Conservation (phyloP, 2,113 vertebrate species). For the Carettochelys insculpta region DNA sequence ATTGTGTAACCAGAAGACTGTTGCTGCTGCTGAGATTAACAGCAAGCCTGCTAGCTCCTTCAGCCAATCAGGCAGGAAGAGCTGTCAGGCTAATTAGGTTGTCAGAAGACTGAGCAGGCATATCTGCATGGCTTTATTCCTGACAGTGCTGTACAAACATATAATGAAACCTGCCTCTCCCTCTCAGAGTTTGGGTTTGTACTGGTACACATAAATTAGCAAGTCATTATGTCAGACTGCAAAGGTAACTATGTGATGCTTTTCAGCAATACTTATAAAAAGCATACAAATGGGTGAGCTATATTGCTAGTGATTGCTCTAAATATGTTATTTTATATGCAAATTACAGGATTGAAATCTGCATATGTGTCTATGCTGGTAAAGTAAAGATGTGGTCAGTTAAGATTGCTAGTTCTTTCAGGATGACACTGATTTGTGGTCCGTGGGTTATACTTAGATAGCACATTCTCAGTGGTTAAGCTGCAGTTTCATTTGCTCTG, state of each 20-base stretch:
- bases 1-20: not conserved
- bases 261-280: not conserved
- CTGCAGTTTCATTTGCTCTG: not conserved
- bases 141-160: not conserved
- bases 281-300: not conserved
- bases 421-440: not conserved
- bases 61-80: not conserved
- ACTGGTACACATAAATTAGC: not conserved
- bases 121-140: not conserved
- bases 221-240: not conserved
- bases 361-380: not conserved
- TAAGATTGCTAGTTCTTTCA: not conserved
- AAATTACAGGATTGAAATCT: not conserved
- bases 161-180: not conserved
- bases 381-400: not conserved
- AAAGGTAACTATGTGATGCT: not conserved
- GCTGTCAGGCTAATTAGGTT: not conserved
- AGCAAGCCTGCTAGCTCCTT: not conserved
- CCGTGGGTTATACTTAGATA: not conserved
- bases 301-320: not conserved
- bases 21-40: not conserved
- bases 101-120: not conserved
- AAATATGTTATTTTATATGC: not conserved
- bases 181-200: not conserved
- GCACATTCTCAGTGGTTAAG: not conserved